Base-by-base conservation (phyloP, 2,888 invertebrate genomes). In the Heliconius ethilla region DNA sequence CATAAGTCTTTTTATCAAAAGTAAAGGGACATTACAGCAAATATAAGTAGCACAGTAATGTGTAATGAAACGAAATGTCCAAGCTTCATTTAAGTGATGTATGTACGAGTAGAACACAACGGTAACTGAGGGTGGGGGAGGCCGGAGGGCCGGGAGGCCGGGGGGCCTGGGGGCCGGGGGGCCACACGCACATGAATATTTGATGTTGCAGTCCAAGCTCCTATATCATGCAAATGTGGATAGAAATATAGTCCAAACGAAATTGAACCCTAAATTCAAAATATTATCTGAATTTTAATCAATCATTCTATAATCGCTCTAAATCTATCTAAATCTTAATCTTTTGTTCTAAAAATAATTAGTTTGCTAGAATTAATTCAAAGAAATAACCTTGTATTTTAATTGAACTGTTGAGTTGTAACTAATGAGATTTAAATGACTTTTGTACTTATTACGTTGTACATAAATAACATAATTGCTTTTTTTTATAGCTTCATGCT, bases 151-250 rank as follows among this genome's bases (percentile, higher is more conserved):
- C n/a, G 84, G 83, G 83, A 81, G 83, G 67, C 66, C 62, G 80
- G 83, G 85, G 79, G 83, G 85, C 1, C 9, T 1, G 9, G 7
- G 33, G 33, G 33, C 6, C 33, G 6, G 33, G 6, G 6, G 6
- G 82, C 72, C 82, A 81, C 77, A 80, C 77, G 83, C 78, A 80
- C 86, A 92, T 93, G 93, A 92, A 93, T 93, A 91, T 91, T 92
- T 90, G 89, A 93, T 92, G 84, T 70, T 72, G n/a, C 76, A 86
- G 80, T 85, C 84, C 83, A 80, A 85, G 86, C 84, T 85, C 86
- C 82, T 87, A 87, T 88, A 82, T 83, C 78, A 80, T 80, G 82
- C 78, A 78, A 77, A 80, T 80, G 65, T 69, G 45, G 27, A 79
- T 27, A 70, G 22, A 40, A 51, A 59, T 75, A 75, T 37, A 62